A percentile compares a stretch with the other conserved stretches of the same genome.
These are phyloP conservation scores for Poecilus cupreus DNA, from an alignment of 2,888 invertebrate genomes.

Conservation along the genomic window DNA sequence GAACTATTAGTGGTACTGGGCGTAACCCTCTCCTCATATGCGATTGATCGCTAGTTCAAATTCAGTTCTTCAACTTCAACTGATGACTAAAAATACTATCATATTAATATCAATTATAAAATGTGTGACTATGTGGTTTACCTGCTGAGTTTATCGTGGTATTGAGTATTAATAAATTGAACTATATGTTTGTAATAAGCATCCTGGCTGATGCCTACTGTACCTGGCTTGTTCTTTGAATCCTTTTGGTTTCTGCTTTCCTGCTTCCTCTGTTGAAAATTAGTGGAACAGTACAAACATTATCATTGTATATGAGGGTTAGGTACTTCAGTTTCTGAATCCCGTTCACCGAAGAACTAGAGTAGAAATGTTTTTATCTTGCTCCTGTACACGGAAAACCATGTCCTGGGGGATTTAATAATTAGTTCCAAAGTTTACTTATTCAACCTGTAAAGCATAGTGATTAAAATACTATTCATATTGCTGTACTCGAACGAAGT, in stretches of 20 bases:
- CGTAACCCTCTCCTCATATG: too few species aligned
- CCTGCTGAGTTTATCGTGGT: too few species aligned
- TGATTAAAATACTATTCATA: background rate
- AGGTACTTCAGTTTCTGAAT: constrained; percentile 3
- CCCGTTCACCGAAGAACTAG: background rate
- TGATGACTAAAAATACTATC: too few species aligned
- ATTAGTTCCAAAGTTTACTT: background rate
- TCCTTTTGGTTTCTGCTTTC: constrained; percentile 7
- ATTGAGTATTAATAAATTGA: too few species aligned
- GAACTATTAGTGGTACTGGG: too few species aligned
- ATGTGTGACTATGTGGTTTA: too few species aligned
- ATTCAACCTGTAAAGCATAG: background rate
- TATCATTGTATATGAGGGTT: constrained; percentile 45
- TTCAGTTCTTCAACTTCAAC: too few species aligned
- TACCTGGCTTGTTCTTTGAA: constrained; percentile 10
- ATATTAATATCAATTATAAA: too few species aligned
- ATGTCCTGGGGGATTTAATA: background rate
- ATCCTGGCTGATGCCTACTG: background rate
- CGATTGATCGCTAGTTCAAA: too few species aligned
- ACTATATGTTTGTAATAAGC: background rate
- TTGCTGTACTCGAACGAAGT: background rate
- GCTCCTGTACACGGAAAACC: background rate
- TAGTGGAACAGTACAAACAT: constrained; percentile 53
- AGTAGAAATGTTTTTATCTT: background rate
- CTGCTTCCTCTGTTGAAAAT: constrained; percentile 31